These are phyloP conservation scores for Fopius arisanus DNA, from an alignment of 1,140 invertebrate species.

Conservation along the genomic window DNA sequence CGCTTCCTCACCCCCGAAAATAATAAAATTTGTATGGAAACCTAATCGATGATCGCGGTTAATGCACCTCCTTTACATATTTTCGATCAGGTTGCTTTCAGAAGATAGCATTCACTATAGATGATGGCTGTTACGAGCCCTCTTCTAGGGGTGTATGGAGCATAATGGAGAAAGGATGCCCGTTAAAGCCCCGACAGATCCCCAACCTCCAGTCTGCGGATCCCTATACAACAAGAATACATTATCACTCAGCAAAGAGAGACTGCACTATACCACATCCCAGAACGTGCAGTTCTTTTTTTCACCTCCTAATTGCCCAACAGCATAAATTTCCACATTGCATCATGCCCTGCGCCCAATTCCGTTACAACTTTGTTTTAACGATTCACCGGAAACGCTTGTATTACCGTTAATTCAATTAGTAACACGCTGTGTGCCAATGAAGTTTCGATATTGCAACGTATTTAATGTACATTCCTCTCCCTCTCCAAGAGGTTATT, in stretches of 20 bases:
- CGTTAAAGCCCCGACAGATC: not conserved
- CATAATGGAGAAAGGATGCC: slow-evolving; percentile 14
- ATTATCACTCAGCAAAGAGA: slow-evolving; percentile 1
- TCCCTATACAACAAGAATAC: slow-evolving; percentile 4
- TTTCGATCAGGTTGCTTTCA: slow-evolving; percentile 1
- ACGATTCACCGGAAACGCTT: slow-evolving; percentile 1
- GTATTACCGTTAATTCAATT: slow-evolving; percentile 25
- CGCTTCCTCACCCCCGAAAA: not conserved
- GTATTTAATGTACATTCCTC: slow-evolving; percentile 6
- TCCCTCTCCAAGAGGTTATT: not conserved
- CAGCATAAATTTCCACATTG: not conserved
- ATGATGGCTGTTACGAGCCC: slow-evolving; percentile 2
- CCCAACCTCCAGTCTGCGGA: not conserved
- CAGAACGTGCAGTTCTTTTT: not conserved
- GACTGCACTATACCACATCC: not conserved
- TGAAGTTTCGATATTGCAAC: slow-evolving; percentile 26
- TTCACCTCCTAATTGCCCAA: not conserved
- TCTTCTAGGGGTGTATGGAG: not conserved
- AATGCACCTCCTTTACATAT: slow-evolving; percentile 6
- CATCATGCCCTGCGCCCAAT: not conserved
- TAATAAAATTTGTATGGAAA: not conserved
- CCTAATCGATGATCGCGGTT: not conserved
- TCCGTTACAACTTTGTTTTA: slow-evolving; percentile 18
- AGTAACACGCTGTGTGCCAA: slow-evolving; percentile 19
- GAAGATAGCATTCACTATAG: slow-evolving; percentile 9